Base-by-base conservation (phyloP, 1,140 invertebrate species). In the Nasonia longicornis region DNA sequence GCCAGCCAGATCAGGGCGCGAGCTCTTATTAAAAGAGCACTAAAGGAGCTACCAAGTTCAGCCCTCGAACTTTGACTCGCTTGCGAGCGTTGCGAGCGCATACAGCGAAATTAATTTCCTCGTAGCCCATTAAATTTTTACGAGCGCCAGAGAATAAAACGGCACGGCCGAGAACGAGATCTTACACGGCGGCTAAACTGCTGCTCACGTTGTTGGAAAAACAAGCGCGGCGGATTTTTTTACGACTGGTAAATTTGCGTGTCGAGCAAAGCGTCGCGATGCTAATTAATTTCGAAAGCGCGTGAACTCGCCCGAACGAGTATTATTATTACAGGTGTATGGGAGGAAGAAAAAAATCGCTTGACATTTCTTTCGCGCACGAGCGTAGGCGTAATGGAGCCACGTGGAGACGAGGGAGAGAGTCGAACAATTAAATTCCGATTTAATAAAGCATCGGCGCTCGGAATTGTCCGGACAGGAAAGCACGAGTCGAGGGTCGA, bases 351-450 rank as follows among this genome's bases (percentile, higher is more conserved):
- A 67, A 12, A 26, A 31, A 67, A 16, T n/a, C 26, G 64, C 10
- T 0, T 7, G 14, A n/a, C 16, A 58, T n/a, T 20, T 20, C 6
- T 58, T 20, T 1, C 52, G 14, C 45, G 45, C 14, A 52, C 12
- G 16, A 16, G 14, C 16, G 16, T 16, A 12, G 1, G 45, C 3
- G 52, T 58, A 58, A 58, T 58, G 16, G 52, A 58, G 52, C 20
- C 7, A 10, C 8, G 20, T 4, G 11, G 12, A 16, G 8, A 7
- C 22, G 42, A 48, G n/a, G 7, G 16, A 58, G 38, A 42, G 80
- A 83, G 84, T 64, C 84, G 84, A 87, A 86, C 87, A 88, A 88
- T 88, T 87, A 87, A 88, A 88, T 87, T 87, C 85, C 86, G 84
- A 87, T 87, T 88, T 87, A 87, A 88, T 88, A 88, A 87, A 87